Evolutionary conservation across 2,113 vertebrate species (phyloP).

Genomic region (Cyprinodon tularosa): DNA sequence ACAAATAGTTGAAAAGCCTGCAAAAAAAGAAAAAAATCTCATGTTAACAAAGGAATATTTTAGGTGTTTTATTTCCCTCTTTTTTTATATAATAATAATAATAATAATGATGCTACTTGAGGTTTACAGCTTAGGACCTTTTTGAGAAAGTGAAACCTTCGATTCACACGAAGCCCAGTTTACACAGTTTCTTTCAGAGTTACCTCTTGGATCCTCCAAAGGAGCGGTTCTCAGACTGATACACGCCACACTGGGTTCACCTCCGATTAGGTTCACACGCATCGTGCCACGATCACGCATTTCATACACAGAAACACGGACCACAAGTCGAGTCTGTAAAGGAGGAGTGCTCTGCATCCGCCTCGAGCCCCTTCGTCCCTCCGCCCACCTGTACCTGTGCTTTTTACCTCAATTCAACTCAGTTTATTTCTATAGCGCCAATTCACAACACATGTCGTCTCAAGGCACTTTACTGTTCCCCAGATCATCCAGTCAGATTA

Average conservation of each 20-base stretch:
- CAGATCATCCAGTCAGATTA: no score
- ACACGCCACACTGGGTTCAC: conserved; percentile 67
- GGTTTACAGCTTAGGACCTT: conserved; percentile 75
- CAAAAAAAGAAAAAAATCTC: conserved; percentile 75
- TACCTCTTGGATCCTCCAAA: conserved; percentile 72
- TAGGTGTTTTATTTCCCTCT: conserved; percentile 44
- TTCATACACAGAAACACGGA: conserved; percentile 55
- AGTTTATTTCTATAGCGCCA: no score
- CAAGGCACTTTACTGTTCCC: no score
- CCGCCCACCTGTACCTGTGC: neutral
- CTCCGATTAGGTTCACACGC: conserved; percentile 71
- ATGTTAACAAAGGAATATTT: conserved; percentile 64
- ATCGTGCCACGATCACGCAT: conserved; percentile 48
- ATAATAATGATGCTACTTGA: conserved; percentile 52
- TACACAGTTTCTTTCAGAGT: conserved; percentile 72
- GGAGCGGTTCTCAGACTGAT: conserved; percentile 67
- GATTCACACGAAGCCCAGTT: conserved; percentile 69
- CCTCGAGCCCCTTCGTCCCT: neutral
- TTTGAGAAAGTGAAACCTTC: conserved; percentile 63
- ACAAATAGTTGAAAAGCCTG: conserved; percentile 69
- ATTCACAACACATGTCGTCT: no score
- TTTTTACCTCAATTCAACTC: neutral
- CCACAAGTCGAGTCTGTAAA: conserved; percentile 30
- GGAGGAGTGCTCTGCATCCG: conserved; percentile 3
- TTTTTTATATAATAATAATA: neutral